A percentile compares a stretch with the other conserved stretches of the same genome.
phyloP scores from a whole-genome alignment of 30 jellyfish, hydroid and myxozoan species.

The Cassiopea andromeda region DNA sequence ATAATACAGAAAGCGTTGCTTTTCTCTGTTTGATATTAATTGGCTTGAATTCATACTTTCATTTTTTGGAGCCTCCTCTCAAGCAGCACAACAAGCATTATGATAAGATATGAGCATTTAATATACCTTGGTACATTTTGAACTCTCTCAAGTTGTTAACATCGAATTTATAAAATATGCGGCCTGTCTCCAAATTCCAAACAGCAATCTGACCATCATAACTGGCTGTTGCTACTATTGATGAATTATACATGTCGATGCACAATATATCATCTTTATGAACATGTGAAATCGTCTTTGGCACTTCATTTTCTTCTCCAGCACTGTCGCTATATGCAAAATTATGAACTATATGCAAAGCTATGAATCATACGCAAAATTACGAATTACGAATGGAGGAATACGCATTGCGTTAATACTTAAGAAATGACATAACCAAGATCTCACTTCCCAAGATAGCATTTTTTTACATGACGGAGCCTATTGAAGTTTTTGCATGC shows the following conservation, averaged over 20 bases:
- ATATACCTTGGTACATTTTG: constrained; percentile 63
- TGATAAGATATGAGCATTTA: not conserved
- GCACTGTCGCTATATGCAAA: constrained; percentile 47
- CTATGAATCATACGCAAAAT: not conserved
- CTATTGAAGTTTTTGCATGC: too few species aligned
- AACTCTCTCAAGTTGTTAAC: constrained; percentile 65
- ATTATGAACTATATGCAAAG: not conserved
- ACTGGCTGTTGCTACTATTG: constrained; percentile 80
- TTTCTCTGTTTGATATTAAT: too few species aligned
- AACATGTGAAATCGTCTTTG: constrained; percentile 60
- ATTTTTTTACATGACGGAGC: too few species aligned
- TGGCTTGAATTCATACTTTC: too few species aligned
- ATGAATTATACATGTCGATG: constrained; percentile 62
- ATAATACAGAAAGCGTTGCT: too few species aligned
- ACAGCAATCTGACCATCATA: constrained; percentile 86
- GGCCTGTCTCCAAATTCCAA: constrained; percentile 93
- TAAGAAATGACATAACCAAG: too few species aligned
- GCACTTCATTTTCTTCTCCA: constrained; percentile 81
- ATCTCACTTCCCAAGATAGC: too few species aligned
- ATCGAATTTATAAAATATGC: constrained; percentile 65
- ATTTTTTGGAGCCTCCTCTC: too few species aligned
- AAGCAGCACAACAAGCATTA: too few species aligned
- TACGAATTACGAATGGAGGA: too few species aligned
- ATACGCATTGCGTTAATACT: too few species aligned
- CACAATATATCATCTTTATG: constrained; percentile 91